A percentile compares a stretch with the other conserved stretches of the same genome.
phyloP scores from a whole-genome alignment of 2,797 vertebrate genomes.

The Hydrolagus colliei region DNA sequence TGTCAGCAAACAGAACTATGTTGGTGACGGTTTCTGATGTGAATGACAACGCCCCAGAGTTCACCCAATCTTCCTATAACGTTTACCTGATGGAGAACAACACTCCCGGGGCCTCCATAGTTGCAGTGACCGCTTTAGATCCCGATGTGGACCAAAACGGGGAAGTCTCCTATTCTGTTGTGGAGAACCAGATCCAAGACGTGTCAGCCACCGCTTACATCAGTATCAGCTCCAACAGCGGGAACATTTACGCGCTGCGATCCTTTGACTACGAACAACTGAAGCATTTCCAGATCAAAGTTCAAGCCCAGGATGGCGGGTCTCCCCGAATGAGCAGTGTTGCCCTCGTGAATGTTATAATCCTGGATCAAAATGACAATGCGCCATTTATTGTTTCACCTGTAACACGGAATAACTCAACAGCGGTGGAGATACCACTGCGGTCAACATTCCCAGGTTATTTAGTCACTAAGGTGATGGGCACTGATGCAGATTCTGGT shows the following conservation, averaged over 20 bases:
- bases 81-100: not conserved
- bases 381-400: not conserved
- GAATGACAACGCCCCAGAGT: not conserved
- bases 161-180: not conserved
- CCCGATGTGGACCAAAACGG: not conserved
- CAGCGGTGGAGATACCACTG: too few relatives aligned
- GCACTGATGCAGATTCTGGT: not conserved
- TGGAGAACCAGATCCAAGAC: not conserved
- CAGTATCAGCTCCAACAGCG: not conserved
- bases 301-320: not conserved
- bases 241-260: not conserved
- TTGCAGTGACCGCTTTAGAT: not conserved
- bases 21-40: not conserved
- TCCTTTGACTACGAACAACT: not conserved
- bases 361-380: conserved; percentile 21
- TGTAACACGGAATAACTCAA: not conserved
- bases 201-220: not conserved
- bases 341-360: not conserved
- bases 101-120: not conserved
- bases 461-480: not conserved
- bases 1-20: not conserved
- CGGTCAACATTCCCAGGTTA: not conserved
- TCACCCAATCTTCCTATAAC: not conserved
- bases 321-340: not conserved
- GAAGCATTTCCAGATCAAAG: not conserved